Conservation (phyloP, 2,797 vertebrate species). For the Danio tinwini region DNA sequence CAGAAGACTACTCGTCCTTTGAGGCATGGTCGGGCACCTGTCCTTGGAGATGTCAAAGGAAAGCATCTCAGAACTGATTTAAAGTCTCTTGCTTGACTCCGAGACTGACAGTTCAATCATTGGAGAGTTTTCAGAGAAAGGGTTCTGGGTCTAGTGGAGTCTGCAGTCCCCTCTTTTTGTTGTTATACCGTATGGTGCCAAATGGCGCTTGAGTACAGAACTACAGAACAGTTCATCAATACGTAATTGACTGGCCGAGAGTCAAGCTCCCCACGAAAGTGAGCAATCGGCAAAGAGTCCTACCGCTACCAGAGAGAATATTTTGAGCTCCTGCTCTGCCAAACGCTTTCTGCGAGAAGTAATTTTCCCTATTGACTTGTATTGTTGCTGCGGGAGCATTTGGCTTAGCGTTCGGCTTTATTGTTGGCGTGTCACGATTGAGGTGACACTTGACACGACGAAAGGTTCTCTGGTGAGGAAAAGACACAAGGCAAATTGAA, state of each 20-base stretch:
- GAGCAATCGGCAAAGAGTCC: conserved; percentile 56
- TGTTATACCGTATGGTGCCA: conserved; percentile 62
- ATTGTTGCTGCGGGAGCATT: conserved; percentile 35
- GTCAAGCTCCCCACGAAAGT: conserved; percentile 66
- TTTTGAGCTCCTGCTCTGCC: conserved; percentile 42
- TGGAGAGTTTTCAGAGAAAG: conserved; percentile 64
- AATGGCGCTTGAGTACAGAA: conserved; percentile 69
- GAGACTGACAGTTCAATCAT: conserved; percentile 56
- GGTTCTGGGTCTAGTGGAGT: conserved; percentile 66
- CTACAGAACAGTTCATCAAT: conserved; percentile 75
- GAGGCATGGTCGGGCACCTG: conserved; percentile 68
- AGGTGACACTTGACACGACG: conserved; percentile 18
- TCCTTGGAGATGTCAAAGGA: conserved; percentile 70
- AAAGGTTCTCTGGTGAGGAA: conserved; percentile 8
- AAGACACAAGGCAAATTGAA: not conserved
- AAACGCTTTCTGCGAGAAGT: conserved; percentile 53
- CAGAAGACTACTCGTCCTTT: conserved; percentile 62
- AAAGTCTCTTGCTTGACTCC: conserved; percentile 34
- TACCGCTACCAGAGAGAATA: conserved; percentile 51
- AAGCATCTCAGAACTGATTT: conserved; percentile 40
- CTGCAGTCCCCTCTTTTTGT: conserved; percentile 63
- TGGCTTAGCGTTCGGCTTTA: conserved; percentile 30
- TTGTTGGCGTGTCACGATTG: conserved; percentile 21
- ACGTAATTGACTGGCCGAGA: conserved; percentile 72
- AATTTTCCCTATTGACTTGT: conserved; percentile 54